Conservation (phyloP, 2,113 vertebrate genomes). For the Regulus satrapa region DNA sequence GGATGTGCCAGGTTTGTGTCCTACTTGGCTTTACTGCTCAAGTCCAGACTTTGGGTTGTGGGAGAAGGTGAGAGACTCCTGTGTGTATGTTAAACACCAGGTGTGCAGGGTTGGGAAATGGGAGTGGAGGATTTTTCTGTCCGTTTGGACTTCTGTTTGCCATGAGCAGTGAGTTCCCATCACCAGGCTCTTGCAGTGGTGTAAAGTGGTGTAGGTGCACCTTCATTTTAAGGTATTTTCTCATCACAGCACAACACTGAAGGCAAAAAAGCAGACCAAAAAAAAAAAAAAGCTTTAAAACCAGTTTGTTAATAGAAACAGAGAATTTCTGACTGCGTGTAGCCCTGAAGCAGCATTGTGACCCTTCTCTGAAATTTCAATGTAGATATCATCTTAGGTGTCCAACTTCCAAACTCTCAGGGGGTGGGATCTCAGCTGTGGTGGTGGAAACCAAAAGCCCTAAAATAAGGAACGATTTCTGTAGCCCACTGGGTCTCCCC, state of each 20-base stretch:
- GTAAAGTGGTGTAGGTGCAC: rapidly evolving
- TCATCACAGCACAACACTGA: neutral
- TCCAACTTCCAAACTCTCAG: neutral
- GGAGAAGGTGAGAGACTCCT: neutral
- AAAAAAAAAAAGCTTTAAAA: neutral
- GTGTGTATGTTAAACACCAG: neutral
- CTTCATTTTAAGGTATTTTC: neutral
- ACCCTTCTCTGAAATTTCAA: neutral
- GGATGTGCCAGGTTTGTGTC: neutral
- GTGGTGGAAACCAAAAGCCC: neutral
- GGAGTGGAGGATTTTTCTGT: neutral
- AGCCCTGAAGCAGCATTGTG: neutral
- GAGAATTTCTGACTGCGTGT: neutral
- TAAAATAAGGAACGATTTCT: neutral
- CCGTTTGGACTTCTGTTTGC: neutral
- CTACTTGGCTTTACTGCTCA: neutral
- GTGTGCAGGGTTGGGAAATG: neutral
- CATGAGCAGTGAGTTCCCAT: neutral
- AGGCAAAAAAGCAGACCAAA: neutral
- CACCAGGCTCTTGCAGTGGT: neutral
- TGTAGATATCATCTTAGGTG: neutral
- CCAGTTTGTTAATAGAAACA: neutral
- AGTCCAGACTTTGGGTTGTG: neutral
- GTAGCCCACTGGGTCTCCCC: neutral
- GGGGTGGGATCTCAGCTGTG: neutral